Conservation (phyloP, 1,140 invertebrate genomes). For the Carposina sasakii region DNA sequence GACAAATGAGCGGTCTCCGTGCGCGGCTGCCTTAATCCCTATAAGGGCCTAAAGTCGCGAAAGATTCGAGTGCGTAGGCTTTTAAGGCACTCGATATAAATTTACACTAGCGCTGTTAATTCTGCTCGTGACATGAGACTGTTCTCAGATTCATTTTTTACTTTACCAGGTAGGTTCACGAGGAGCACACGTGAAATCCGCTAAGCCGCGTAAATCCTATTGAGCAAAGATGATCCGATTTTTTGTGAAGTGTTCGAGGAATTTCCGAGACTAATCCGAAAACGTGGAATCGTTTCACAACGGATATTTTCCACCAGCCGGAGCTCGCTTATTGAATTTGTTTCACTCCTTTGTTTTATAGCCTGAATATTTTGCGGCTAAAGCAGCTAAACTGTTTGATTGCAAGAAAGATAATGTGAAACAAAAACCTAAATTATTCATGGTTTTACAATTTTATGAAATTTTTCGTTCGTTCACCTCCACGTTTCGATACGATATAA, state of each 20-base stretch:
- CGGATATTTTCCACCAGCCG: constrained; percentile 25
- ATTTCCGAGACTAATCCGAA: constrained; percentile 37
- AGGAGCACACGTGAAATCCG: constrained; percentile 48
- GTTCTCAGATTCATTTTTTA: too few species aligned
- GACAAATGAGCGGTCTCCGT: constrained; percentile 51
- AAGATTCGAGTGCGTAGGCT: constrained; percentile 24
- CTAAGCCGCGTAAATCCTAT: constrained; percentile 58
- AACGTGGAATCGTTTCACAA: constrained; percentile 32
- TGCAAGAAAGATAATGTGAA: constrained; percentile 12
- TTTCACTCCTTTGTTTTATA: constrained; percentile 29
- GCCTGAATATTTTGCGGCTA: too few species aligned
- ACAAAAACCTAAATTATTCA: constrained; percentile 14
- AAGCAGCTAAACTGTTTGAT: constrained; percentile 24
- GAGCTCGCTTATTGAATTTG: constrained; percentile 3
- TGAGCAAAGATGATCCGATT: constrained; percentile 46
- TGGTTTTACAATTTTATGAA: constrained; percentile 18
- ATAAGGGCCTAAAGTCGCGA: constrained; percentile 36
- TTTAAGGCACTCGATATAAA: too few species aligned
- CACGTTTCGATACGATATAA: constrained; percentile 38
- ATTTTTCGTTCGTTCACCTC: constrained; percentile 40
- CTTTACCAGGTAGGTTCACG: too few species aligned
- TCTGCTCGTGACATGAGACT: too few species aligned
- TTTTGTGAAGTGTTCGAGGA: constrained; percentile 46
- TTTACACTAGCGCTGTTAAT: too few species aligned
- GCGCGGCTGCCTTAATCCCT: constrained; percentile 36